phyloP scores from a whole-genome alignment of 1,140 invertebrate genomes.

The Zaprionus taronus region DNA sequence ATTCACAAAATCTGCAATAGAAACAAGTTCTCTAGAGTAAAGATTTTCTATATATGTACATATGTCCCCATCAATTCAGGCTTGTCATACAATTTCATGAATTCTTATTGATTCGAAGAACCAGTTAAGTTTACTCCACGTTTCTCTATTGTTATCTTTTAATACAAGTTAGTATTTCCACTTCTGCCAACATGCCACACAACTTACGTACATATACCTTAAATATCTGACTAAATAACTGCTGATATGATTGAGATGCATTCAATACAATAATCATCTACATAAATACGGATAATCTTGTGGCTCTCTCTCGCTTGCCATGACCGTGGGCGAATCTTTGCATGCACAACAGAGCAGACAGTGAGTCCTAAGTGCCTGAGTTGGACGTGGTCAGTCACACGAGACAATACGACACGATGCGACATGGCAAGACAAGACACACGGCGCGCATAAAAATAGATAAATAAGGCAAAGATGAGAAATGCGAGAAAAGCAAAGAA shows the following conservation, averaged over 20 bases:
- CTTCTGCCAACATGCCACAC: no score
- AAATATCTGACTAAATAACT: not conserved
- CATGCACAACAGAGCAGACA: not conserved
- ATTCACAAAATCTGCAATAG: no score
- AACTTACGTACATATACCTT: not conserved
- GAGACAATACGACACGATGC: not conserved
- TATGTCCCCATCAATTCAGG: no score
- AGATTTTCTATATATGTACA: no score
- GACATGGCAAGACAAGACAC: slow-evolving; percentile 6
- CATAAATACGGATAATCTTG: not conserved
- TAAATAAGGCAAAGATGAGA: not conserved
- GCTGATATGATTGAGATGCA: not conserved
- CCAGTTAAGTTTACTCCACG: no score
- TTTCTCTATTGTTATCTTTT: no score
- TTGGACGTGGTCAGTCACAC: slow-evolving; percentile 2
- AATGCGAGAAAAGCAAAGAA: slow-evolving; percentile 41
- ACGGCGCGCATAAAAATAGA: slow-evolving; percentile 35
- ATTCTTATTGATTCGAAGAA: no score
- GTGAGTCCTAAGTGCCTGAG: not conserved
- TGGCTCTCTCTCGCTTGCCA: not conserved
- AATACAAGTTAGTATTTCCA: no score
- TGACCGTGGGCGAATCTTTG: not conserved
- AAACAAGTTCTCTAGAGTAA: no score
- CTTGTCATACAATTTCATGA: no score
- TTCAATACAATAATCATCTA: not conserved